Percentiles rank a stretch among this genome's conserved stretches.
phyloP scores from a whole-genome alignment of 1,140 invertebrate species.

The Papilio xuthus region DNA sequence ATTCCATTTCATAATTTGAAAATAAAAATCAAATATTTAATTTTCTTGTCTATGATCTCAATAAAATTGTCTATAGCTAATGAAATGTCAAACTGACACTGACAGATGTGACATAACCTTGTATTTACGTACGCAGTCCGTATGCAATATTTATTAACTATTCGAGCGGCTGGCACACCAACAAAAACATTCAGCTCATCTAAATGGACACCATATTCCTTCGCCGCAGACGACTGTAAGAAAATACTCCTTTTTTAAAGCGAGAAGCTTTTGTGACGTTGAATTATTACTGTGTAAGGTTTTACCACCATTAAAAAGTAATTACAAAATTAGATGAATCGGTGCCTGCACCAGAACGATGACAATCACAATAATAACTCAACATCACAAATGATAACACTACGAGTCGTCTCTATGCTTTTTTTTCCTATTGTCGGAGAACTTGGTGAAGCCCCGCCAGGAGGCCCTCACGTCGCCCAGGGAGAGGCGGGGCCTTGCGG shows the following conservation, averaged over 20 bases:
- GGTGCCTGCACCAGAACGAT: not conserved
- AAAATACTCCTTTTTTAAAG: conserved; percentile 22
- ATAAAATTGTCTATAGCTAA: not conserved
- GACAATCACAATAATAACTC: not conserved
- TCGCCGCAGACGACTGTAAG: not conserved
- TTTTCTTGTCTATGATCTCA: not conserved
- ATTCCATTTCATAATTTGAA: too few relatives aligned
- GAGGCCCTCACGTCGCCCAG: conserved; percentile 62
- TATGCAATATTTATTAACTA: conserved; percentile 29
- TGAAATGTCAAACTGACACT: not conserved
- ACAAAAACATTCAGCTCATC: conserved; percentile 7
- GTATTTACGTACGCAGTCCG: conserved; percentile 4
- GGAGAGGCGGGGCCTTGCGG: conserved; percentile 46
- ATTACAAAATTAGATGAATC: not conserved
- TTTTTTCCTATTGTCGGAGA: conserved; percentile 58
- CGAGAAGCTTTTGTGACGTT: not conserved
- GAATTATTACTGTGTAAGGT: conserved; percentile 3
- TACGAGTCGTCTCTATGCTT: conserved; percentile 56
- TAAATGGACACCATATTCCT: not conserved
- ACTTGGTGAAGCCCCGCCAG: conserved; percentile 66
- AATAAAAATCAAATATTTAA: not conserved
- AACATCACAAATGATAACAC: conserved; percentile 24
- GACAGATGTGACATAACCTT: conserved; percentile 8
- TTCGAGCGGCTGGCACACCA: conserved; percentile 38
- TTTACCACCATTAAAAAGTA: too few relatives aligned